Evolutionary conservation across 2,888 invertebrate species (phyloP), one percentile per base, ranked within the genome.

Genomic region (Apotomis betuletana): DNA sequence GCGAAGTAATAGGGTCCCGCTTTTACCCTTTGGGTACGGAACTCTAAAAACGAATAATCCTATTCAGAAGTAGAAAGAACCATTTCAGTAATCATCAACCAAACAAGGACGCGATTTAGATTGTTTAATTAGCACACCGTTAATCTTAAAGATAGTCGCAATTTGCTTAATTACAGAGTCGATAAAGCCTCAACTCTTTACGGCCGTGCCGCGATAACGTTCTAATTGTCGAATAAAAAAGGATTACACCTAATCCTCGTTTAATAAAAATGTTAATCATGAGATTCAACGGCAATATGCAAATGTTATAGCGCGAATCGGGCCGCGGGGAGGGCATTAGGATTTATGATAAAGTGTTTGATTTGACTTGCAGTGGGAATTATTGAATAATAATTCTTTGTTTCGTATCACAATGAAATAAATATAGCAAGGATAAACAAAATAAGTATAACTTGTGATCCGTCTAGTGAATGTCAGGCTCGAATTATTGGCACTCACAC

Each of bases 221-320:
- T 87, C 92, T 93, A 92, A 93, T 93, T 92, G 92, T 89, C 92
- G 84, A 91, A 93, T 93, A 93, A 92, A 93, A 92, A 92, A 92
- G 92, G 93, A 92, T 93, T 92, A 90, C 78, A 80, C 79, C 79
- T 90, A 90, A 92, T 92, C 92, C 90, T 84, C 87, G 90, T 92
- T 92, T 93, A 92, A 92, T 93, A 92, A 92, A 93, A 92, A 92
- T 92, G 92, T 92, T 93, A 93, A 92, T 92, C 88, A 89, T 89
- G 89, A 89, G 87, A 89, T 90, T 88, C 88, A 79, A 86, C 87
- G 85, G 86, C 84, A 83, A 77, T 90, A 93, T 93, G 92, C 90
- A 86, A 93, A 93, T 93, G 82, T 87, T 86, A 88, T 84, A 70
- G 83, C 84, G 74, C 62, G 78, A 82, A 83, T 81, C 81, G 83